Evolutionary conservation across 37 sponge, comb jelly and placozoan species (phyloP), one percentile per base, ranked within the genome.

Genomic region (Diacarnus erythraeanus): DNA sequence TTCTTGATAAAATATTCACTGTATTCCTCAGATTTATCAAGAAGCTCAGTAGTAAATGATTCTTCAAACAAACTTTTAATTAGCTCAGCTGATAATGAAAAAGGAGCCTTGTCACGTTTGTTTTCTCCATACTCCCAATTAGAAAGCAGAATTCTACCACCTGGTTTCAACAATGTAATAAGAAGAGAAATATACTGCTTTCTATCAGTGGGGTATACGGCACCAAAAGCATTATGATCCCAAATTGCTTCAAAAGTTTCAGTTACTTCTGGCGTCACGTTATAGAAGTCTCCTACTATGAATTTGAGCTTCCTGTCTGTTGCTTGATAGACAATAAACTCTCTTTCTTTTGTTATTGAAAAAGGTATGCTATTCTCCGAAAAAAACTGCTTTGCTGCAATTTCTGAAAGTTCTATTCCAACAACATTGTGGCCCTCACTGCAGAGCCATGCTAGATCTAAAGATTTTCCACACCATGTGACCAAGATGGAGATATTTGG

Each of bases 241-340:
- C 91, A 91, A 1, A 82, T 43, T 51, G 64, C 83, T 81, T 91
- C 91, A 91, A 91, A 91, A 1, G 12, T 71, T 26, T 81, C 91
- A 17, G 64, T 17, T 30, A 61, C 30, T 20, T 65, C 63, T 22
- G 81, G 33, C 25, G 75, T 51, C 29, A 59, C 23, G 8, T 86
- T 69, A 60, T 82, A 82, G 12, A 83, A 22, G 66, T 91, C 83
- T 34, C 91, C 87, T 41, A 41, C 51, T 29, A 47, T 69, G 38
- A 88, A 35, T 33, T 71, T 77, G 0, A 88, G 42, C 0, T 68
- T 69, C 25, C 71, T 51, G 25, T 88, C 89, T 12, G 37, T 88
- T 21, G 79, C 89, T 33, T 39, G 30, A 74, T 76, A 74, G 0
- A 86, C 54, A 22, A 38, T 68, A 56, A 80, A 86, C 37, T 67